Conservation (phyloP, 1,140 invertebrate genomes). For the Pseudomyrmex gracilis region DNA sequence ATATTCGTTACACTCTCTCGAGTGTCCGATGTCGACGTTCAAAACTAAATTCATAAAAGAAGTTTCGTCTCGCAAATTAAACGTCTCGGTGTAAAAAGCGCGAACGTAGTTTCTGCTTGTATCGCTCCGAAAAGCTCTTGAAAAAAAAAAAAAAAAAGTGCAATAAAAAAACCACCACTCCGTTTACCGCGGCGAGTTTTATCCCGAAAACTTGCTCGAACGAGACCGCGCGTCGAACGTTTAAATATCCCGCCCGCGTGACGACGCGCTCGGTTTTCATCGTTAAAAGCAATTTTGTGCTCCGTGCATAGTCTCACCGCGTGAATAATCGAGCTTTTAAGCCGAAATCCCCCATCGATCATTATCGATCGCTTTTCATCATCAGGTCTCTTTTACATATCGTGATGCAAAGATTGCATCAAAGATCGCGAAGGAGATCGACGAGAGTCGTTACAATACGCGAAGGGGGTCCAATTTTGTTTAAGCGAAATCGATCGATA, state of each 20-base stretch:
- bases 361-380: not conserved
- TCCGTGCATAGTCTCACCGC: not conserved
- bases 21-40: not conserved
- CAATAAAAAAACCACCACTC: slow-evolving; percentile 4
- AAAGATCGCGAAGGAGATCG: slow-evolving; percentile 33
- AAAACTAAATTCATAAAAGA: not conserved
- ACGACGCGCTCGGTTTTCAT: not conserved
- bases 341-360: not conserved
- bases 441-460: slow-evolving; percentile 10
- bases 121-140: not conserved
- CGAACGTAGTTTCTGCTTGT: not conserved
- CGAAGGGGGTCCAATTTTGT: slow-evolving; percentile 62
- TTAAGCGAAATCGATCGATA: slow-evolving; percentile 38
- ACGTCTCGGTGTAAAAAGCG: not conserved
- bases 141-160: slow-evolving; percentile 4
- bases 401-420: not conserved
- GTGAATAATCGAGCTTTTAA: not conserved
- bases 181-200: not conserved
- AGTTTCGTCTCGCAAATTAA: not conserved
- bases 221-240: not conserved
- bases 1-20: no score
- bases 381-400: not conserved
- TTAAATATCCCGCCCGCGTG: not conserved
- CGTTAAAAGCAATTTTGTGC: slow-evolving; percentile 1
- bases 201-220: not conserved